Base-by-base conservation (phyloP, 1,140 invertebrate genomes). In the Geopemphigus sp. region DNA sequence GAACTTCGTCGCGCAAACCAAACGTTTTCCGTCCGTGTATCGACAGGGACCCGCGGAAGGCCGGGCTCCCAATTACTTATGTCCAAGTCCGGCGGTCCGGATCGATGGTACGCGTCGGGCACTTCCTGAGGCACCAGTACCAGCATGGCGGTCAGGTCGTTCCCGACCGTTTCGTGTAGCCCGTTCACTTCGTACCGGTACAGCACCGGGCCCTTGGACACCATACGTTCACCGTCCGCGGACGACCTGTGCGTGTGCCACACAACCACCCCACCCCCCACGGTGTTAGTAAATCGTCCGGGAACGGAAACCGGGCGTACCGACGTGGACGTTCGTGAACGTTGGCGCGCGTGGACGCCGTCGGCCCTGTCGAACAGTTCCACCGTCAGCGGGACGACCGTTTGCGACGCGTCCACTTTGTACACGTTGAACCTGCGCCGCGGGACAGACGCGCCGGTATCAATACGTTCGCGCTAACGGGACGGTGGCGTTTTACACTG, bases 391-490 rank as follows among this genome's bases (percentile, higher is more conserved):
- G 70, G 53, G 6, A 73, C 14, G 19, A n/a, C 8, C 19, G 26
- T 19, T n/a, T 56, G 53, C 5, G 53, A 19, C 61, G 83, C 84
- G 84, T 81, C 54, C 24, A 80, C 64, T 56, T 54, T 54, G 45
- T 61, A 64, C n/a, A 68, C 66, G 10, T 81, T 68, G 32, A 39
- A 45, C 54, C 80, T 72, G 22, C 10, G 32, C 3, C 32, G 32
- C 32, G 32, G 32, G 8, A 39, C 3, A 39, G 32, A 39, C 32
- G 32, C 32, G 32, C 8, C 8, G 32, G 8, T n/a, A n/a, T n/a
- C n/a, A n/a, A n/a, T n/a, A n/a, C n/a, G n/a, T n/a, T 39, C 32
- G 32, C 32, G 32, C 3, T 39, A 39, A 39, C 32, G 32, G 3
- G 32, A 8, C 32, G n/a, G n/a, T n/a, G n/a, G n/a, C n/a, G n/a